phyloP scores from a whole-genome alignment of 2,113 vertebrate species.

The Aegotheles bennettii region DNA sequence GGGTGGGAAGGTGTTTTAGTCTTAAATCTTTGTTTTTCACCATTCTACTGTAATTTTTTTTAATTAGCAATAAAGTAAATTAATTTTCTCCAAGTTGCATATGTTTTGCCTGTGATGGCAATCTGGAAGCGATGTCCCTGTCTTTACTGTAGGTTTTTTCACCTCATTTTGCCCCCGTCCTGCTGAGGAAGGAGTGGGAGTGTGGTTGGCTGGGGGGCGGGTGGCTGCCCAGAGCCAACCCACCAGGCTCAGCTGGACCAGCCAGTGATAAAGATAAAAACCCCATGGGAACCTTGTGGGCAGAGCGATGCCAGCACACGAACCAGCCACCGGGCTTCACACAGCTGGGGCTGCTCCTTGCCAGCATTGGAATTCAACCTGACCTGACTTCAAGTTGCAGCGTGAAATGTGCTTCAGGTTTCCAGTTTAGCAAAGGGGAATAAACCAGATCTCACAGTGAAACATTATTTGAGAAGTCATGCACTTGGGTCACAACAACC shows the following conservation, averaged over 20 bases:
- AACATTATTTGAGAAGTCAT: no score
- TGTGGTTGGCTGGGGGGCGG: neutral
- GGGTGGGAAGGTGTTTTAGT: neutral
- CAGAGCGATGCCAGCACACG: neutral
- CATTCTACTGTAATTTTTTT: neutral
- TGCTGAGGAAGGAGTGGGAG: neutral
- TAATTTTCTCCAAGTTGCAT: neutral
- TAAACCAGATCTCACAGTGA: neutral
- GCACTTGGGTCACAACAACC: no score
- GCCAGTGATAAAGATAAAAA: neutral
- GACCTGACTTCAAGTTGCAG: neutral
- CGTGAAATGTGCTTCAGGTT: neutral
- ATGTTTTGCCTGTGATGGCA: neutral
- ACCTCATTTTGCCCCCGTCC: neutral
- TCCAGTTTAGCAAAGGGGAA: neutral
- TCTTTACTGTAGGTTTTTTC: neutral
- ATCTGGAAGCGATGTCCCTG: neutral
- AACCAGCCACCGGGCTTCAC: neutral
- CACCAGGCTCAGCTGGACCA: neutral
- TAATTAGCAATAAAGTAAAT: neutral
- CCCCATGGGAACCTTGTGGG: neutral
- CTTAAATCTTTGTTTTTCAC: neutral
- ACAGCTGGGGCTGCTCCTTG: neutral
- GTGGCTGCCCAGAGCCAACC: neutral
- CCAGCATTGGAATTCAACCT: neutral